phyloP scores from a whole-genome alignment of 2,113 vertebrate genomes.

The Macquaria ambigua region DNA sequence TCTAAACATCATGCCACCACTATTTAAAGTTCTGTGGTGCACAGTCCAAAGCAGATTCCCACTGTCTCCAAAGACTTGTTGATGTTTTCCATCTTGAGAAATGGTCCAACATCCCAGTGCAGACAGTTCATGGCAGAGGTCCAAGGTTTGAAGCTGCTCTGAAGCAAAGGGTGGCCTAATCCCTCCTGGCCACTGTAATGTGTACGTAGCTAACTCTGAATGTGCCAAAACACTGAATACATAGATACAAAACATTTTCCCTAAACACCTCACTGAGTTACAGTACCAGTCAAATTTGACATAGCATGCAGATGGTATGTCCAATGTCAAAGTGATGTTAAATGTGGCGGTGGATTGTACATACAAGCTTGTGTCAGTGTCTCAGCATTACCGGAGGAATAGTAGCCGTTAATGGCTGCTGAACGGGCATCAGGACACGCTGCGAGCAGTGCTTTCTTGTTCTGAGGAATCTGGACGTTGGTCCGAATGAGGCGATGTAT shows the following conservation, averaged over 20 bases:
- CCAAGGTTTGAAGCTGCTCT: slow-evolving; percentile 32
- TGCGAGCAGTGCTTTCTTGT: slow-evolving; percentile 71
- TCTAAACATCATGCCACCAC: neutral
- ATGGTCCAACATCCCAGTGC: slow-evolving; percentile 37
- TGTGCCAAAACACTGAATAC: slow-evolving; percentile 35
- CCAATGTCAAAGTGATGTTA: slow-evolving; percentile 27
- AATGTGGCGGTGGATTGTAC: slow-evolving; percentile 46
- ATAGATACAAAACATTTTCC: slow-evolving; percentile 36
- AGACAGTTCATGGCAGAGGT: slow-evolving; percentile 32
- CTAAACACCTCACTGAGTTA: slow-evolving; percentile 19
- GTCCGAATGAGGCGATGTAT: slow-evolving; percentile 89
- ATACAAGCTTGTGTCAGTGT: slow-evolving; percentile 46
- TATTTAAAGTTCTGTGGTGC: neutral
- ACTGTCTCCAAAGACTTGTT: neutral
- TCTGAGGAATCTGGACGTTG: slow-evolving; percentile 73
- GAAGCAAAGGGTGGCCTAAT: slow-evolving; percentile 24
- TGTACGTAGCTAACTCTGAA: neutral
- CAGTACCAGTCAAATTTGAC: too few relatives aligned
- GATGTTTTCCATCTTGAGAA: slow-evolving; percentile 23
- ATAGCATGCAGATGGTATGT: slow-evolving; percentile 56
- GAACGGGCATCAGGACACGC: slow-evolving; percentile 71
- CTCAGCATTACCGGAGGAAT: slow-evolving; percentile 40
- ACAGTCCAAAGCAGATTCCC: neutral
- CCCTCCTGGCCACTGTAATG: slow-evolving; percentile 14
- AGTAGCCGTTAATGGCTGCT: slow-evolving; percentile 20